These are phyloP conservation scores for Xestia c-nigrum DNA, from an alignment of 2,888 invertebrate species.

Conservation along the genomic window DNA sequence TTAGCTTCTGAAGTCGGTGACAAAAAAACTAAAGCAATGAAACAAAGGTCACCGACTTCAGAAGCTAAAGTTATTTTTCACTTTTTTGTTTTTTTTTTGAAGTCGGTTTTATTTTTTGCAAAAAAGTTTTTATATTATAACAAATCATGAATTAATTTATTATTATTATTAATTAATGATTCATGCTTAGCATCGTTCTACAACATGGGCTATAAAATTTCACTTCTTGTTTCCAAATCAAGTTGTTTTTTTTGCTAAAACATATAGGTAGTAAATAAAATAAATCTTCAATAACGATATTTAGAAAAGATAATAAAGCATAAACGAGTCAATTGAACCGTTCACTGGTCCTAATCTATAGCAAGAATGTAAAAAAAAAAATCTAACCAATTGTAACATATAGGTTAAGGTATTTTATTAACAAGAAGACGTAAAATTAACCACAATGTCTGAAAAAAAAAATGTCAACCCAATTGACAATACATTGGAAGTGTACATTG, in stretches of 20 bases:
- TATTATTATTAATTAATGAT: too few species aligned
- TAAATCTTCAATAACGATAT: background rate
- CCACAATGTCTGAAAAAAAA: background rate
- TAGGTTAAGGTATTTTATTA: background rate
- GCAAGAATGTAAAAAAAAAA: background rate
- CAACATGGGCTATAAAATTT: background rate
- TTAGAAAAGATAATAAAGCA: background rate
- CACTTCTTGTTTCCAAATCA: background rate
- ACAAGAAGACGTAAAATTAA: background rate
- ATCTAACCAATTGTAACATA: background rate
- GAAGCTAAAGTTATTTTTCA: too few species aligned
- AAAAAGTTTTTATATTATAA: too few species aligned
- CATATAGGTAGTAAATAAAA: background rate
- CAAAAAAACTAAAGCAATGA: too few species aligned
- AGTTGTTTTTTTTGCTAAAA: background rate
- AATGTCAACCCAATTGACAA: background rate
- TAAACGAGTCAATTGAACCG: background rate
- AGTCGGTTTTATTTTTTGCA: too few species aligned
- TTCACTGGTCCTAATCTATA: constrained; percentile 8
- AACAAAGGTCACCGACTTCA: too few species aligned
- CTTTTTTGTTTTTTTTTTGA: too few species aligned
- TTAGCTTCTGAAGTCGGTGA: too few species aligned
- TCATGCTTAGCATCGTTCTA: constrained; percentile 21
- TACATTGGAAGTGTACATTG: background rate
- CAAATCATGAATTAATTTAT: too few species aligned